Percentiles rank a stretch among this genome's conserved stretches.
These are phyloP conservation scores for Gambusia affinis DNA, from an alignment of 2,113 vertebrate genomes.

Conservation along the genomic window DNA sequence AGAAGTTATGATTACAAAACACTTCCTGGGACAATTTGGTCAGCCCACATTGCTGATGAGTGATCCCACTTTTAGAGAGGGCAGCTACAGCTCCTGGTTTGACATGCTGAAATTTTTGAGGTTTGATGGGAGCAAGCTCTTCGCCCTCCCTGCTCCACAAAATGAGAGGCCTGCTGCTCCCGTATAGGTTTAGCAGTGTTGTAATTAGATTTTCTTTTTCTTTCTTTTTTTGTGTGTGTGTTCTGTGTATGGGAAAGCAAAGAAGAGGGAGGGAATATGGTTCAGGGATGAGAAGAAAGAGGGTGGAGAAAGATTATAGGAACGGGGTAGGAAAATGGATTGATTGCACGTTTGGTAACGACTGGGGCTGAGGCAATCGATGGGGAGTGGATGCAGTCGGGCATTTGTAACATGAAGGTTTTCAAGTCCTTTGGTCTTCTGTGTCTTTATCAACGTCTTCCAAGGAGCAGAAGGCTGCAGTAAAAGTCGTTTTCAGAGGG, in stretches of 20 bases:
- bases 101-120: constrained; percentile 75
- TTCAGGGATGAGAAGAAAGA: constrained; percentile 34
- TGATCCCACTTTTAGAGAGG: constrained; percentile 58
- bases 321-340: constrained; percentile 43
- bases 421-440: constrained; percentile 10
- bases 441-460: constrained; percentile 11
- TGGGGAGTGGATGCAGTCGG: constrained; percentile 9
- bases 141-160: constrained; percentile 65
- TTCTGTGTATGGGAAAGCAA: constrained; percentile 53
- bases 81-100: constrained; percentile 50
- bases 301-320: constrained; percentile 54
- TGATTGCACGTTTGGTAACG: constrained; percentile 40
- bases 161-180: constrained; percentile 70
- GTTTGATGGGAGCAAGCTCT: constrained; percentile 71
- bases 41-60: constrained; percentile 49
- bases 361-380: constrained; percentile 25
- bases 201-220: constrained; percentile 66
- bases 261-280: constrained; percentile 43
- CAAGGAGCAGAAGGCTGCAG: constrained; percentile 15
- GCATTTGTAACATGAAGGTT: constrained; percentile 38
- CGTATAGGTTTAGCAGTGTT: constrained; percentile 71
- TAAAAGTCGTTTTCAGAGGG: constrained; percentile 12
- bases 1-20: constrained; percentile 62
- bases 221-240: constrained; percentile 13
- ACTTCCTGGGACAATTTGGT: constrained; percentile 54